These are phyloP conservation scores for Fulmarus glacialis DNA, from an alignment of 2,113 vertebrate genomes.

Conservation along the genomic window DNA sequence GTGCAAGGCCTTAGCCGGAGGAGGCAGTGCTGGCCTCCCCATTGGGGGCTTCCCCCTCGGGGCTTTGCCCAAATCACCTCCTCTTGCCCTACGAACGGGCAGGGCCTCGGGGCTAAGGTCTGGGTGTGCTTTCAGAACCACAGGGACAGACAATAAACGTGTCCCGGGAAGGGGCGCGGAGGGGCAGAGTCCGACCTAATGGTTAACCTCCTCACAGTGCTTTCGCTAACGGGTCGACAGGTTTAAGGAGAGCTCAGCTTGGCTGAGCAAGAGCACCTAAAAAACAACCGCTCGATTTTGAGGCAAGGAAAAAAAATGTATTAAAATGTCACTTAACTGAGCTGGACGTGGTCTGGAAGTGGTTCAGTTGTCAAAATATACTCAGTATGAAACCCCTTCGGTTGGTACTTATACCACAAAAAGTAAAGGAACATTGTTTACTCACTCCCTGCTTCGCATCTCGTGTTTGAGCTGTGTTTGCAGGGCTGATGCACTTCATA, in stretches of 20 bases:
- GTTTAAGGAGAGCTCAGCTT: constrained; percentile 58
- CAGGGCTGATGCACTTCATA: constrained; percentile 55
- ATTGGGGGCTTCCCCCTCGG: accelerated
- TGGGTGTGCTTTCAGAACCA: background rate
- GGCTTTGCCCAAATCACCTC: background rate
- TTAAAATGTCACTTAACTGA: constrained; percentile 46
- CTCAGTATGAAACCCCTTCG: background rate
- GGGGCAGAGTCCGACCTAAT: constrained; percentile 36
- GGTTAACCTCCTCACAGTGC: constrained; percentile 56
- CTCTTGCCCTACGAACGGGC: background rate
- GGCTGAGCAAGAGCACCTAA: constrained; percentile 36
- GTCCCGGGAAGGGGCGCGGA: background rate
- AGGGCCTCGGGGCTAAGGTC: background rate
- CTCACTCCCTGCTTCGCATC: constrained; percentile 29
- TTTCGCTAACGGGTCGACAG: background rate
- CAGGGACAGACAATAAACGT: constrained; percentile 1
- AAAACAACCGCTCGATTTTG: background rate
- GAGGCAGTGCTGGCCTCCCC: background rate
- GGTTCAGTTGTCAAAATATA: constrained; percentile 18
- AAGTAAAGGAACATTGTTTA: constrained; percentile 6
- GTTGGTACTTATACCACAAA: background rate
- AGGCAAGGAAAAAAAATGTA: background rate
- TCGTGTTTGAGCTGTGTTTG: constrained; percentile 6
- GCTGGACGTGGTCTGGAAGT: background rate
- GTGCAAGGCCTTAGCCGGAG: background rate